Conservation (phyloP, 2,113 vertebrate genomes). For the Saccopteryx bilineata region DNA sequence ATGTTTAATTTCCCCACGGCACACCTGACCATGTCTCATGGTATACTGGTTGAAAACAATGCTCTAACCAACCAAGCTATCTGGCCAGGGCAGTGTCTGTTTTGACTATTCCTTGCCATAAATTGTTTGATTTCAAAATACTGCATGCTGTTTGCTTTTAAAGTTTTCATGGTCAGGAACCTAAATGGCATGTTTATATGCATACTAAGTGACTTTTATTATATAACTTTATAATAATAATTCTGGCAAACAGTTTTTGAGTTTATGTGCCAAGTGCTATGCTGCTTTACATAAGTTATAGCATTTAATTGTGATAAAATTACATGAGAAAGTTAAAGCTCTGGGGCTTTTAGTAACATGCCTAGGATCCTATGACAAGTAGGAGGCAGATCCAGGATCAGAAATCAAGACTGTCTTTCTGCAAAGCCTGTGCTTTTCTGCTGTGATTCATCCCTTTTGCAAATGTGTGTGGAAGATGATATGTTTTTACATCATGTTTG, state of each 20-base stretch:
- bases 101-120: slow-evolving; percentile 25
- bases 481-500: not conserved
- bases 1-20: too few relatives aligned
- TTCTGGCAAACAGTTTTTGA: slow-evolving; percentile 2
- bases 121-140: slow-evolving; percentile 42
- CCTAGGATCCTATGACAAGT: not conserved
- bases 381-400: slow-evolving; percentile 28
- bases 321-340: slow-evolving; percentile 34
- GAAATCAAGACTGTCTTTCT: slow-evolving; percentile 25
- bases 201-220: slow-evolving; percentile 55
- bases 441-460: not conserved
- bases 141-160: slow-evolving; percentile 23
- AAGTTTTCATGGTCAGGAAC: not conserved
- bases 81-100: not conserved
- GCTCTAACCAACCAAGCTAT: too few relatives aligned
- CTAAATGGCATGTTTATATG: not conserved
- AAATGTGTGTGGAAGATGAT: slow-evolving; percentile 19
- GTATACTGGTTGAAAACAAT: too few relatives aligned
- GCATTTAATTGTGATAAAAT: slow-evolving; percentile 46
- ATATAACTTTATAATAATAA: slow-evolving; percentile 26
- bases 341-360: not conserved
- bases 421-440: slow-evolving; percentile 16
- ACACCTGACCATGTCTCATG: too few relatives aligned
- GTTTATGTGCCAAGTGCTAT: not conserved
- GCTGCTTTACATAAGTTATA: slow-evolving; percentile 52